Base-by-base conservation (phyloP, 2,888 invertebrate genomes). In the Drosophila glabriapex region DNA sequence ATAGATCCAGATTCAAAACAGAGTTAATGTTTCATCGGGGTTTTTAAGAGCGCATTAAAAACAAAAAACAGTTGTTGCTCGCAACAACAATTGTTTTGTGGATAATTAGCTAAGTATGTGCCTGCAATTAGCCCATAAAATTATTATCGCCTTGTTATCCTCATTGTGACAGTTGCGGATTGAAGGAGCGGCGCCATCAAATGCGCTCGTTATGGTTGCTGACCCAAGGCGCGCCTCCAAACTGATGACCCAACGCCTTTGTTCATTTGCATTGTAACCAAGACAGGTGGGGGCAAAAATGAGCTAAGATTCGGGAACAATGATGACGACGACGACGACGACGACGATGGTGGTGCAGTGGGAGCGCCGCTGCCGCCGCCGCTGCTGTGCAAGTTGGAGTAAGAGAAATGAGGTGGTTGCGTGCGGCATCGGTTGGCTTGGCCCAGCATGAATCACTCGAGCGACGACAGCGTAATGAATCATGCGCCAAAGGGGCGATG, bases 401-500 rank as follows among this genome's bases (percentile, higher is more conserved):
- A 68, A 75, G 73, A 71, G 76, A 73, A 86, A 73, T 81, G 66
- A 71, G 60, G 74, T 70, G 76, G 37, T 85, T 72, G 85, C 85
- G 85, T 85, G 85, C 60, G 50, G 68, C 80, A 55, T 69, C 63
- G 76, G 35, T 52, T 74, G 66, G 49, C 53, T 62, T 66, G 61
- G 78, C 66, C 70, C 55, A 65, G 83, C 74, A 85, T 85, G 85
- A 85, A 76, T 85, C 85, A 85, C 68, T 74, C 75, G 80, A 73
- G 70, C 74, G 81, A 60, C 74, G 83, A 76, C 80, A 70, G 64
- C 58, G 67, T 77, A 88, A 88, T 85, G 85, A 85, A 85, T 85
- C 85, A 85, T 83, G 58, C 72, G 74, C 43, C 53, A 43, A 61
- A 41, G 62, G 37, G 53, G 53, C 31, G 53, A 56, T 22, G 29